Percentiles rank a stretch among this genome's conserved stretches.
Evolutionary conservation across 2,797 vertebrate species (phyloP).

Genomic region (Gymnothorax javanicus): DNA sequence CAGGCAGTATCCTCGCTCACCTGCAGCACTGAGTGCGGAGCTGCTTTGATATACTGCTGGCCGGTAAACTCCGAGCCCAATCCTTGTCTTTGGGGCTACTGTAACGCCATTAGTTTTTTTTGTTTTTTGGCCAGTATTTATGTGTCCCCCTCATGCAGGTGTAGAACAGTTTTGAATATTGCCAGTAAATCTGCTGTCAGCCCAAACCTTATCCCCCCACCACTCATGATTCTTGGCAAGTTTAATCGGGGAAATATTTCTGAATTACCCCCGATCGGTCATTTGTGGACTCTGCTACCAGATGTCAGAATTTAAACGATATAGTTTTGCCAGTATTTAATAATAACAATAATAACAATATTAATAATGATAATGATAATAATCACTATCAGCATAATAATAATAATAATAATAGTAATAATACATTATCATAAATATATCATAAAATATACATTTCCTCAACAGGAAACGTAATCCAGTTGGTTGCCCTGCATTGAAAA

Average conservation of each 20-base stretch:
- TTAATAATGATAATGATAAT: no score
- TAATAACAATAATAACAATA: no score
- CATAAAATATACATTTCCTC: background rate
- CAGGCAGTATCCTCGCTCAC: background rate
- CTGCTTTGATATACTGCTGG: background rate
- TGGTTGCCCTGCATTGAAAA: background rate
- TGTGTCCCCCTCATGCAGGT: background rate
- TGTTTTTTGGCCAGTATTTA: background rate
- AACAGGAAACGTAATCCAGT: background rate
- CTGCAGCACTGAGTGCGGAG: background rate
- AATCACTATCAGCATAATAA: background rate
- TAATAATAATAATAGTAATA: background rate
- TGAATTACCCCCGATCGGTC: background rate
- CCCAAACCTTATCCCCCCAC: background rate
- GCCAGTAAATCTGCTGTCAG: background rate
- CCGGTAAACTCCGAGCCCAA: background rate
- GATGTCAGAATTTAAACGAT: no score
- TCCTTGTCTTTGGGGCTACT: background rate
- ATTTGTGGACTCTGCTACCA: no score
- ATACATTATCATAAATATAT: background rate
- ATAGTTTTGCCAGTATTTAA: no score
- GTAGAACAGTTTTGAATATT: background rate
- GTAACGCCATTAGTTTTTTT: background rate
- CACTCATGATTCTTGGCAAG: background rate
- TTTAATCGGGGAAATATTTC: background rate